phyloP scores from a whole-genome alignment of 2,113 vertebrate species.

The Eulacestoma nigropectus region DNA sequence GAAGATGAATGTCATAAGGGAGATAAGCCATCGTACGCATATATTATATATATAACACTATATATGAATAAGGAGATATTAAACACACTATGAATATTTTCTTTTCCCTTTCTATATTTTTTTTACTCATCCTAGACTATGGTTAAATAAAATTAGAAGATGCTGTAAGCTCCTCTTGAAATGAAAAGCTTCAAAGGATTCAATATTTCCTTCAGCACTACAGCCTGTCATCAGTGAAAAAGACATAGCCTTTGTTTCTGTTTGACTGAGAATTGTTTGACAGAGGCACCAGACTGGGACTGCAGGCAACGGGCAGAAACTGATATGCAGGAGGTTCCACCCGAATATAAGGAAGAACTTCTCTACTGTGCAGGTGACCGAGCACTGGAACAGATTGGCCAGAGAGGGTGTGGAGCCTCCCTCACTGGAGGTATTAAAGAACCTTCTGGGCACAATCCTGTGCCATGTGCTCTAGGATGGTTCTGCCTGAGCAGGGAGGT shows the following conservation, averaged over 20 bases:
- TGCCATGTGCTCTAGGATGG: neutral
- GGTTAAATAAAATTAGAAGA: conserved; percentile 17
- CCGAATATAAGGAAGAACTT: neutral
- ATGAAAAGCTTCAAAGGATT: neutral
- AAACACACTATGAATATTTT: neutral
- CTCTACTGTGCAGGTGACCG: neutral
- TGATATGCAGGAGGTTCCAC: neutral
- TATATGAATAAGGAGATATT: conserved; percentile 23
- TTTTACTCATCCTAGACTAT: neutral
- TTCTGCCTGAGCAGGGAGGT: neutral
- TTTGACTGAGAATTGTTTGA: neutral
- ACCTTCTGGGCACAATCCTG: neutral
- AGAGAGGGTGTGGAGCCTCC: neutral
- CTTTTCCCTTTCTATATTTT: neutral
- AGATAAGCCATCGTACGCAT: conserved; percentile 21
- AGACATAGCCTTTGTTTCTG: neutral
- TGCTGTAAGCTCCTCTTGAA: neutral
- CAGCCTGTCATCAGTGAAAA: neutral
- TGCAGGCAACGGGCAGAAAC: neutral
- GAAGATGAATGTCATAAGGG: conserved; percentile 56
- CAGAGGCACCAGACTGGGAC: neutral
- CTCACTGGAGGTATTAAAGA: neutral
- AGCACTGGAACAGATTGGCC: neutral
- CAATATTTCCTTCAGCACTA: neutral
- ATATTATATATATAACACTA: conserved; percentile 6